Evolutionary conservation across 2,797 vertebrate species (phyloP).

Genomic region (Molossus molossus): DNA sequence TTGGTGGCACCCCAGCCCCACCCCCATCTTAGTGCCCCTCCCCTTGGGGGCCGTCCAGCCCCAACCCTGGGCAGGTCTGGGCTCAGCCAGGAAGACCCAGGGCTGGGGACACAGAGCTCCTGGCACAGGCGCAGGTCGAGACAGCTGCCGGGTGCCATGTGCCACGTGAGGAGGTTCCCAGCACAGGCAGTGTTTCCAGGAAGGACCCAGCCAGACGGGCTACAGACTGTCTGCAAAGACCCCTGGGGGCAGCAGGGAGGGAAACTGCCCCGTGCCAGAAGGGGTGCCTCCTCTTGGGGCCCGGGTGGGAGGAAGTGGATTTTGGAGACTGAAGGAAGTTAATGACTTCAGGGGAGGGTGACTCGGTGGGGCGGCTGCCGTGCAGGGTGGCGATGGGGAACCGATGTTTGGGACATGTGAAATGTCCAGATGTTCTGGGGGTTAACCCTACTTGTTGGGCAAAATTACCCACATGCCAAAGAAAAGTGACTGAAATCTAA

Average conservation of each 20-base stretch:
- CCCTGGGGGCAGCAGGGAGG: not conserved
- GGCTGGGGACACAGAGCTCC: not conserved
- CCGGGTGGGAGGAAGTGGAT: not conserved
- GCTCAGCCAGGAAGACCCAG: not conserved
- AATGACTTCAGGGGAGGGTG: not conserved
- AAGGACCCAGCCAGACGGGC: not conserved
- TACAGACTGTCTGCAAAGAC: too few relatives aligned
- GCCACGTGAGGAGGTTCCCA: not conserved
- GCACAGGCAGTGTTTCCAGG: not conserved
- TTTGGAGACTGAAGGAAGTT: not conserved
- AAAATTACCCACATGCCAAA: slow-evolving; percentile 28
- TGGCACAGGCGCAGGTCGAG: not conserved
- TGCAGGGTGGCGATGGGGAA: not conserved
- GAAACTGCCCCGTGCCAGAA: not conserved
- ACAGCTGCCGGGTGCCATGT: not conserved
- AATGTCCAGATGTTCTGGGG: not conserved
- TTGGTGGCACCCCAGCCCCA: not conserved
- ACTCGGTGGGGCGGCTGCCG: not conserved
- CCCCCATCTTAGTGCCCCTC: not conserved
- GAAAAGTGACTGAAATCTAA: not conserved
- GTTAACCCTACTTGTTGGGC: not conserved
- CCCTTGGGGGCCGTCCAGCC: not conserved
- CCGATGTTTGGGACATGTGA: not conserved
- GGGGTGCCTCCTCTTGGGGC: not conserved
- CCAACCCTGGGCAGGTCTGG: not conserved